Evolutionary conservation across 2,797 vertebrate species (phyloP), one percentile per base, ranked within the genome.

Genomic region (Echeneis naucrates): DNA sequence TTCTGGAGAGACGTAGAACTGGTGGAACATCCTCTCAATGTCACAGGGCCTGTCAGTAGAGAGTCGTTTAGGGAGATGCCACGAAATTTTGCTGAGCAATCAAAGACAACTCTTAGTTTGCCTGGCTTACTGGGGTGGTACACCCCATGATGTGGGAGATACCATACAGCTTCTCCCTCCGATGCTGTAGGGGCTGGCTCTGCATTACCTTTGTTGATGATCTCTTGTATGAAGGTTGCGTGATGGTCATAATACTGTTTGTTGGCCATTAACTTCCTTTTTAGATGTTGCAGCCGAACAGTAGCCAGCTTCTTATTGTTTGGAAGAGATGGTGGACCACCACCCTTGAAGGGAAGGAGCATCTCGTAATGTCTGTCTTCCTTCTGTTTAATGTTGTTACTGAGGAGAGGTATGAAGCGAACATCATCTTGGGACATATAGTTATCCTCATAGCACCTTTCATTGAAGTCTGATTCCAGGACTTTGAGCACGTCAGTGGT

Each of bases 361-460:
- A 0, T 55, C 38, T 71, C 14, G 21, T 72, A 63, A 11, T 56
- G 69, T 10, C 51, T 24, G 26, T 72, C 26, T 1, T 52, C 1
- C 4, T 23, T 50, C 4, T 73, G 54, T 1, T 5, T 63, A 1
- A 44, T 42, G 11, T 42, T 7, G 4, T 44, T 4, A 19, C 51
- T 72, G 8, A 69, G 44, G 4, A 58, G 12, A 7, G 48, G 44
- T 48, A 68, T 45, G 21, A 56, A 54, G 11, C 26, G 2, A 32
- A 58, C 44, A 44, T 55, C 63, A n/a, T 68, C 32, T 23, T 78
- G 74, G 7, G 78, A 84, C 32, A 84, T 57, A 72, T 30, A 65
- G 21, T 70, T 79, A 7, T 72, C 32, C 32, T 33, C 32, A 6
- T 33, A 33, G 32, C 9, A 33, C 32, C 5, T 33, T 9, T 33